A percentile compares a stretch with the other conserved stretches of the same genome.
phyloP scores from a whole-genome alignment of 2,113 vertebrate genomes.

The Pipra filicauda region DNA sequence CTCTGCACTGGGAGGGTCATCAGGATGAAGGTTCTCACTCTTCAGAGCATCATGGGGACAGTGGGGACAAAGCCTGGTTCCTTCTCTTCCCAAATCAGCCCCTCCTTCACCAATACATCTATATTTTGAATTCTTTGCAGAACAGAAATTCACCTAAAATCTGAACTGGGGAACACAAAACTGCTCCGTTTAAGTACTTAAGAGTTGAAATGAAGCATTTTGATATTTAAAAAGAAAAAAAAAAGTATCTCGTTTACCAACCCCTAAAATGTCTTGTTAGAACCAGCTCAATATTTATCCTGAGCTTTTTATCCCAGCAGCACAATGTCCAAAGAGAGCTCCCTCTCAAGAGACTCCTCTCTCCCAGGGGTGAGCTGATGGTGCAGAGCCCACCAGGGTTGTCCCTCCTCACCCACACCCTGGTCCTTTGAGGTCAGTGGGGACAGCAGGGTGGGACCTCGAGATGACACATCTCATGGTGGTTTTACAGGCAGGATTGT shows the following conservation, averaged over 20 bases:
- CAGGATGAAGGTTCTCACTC: background rate
- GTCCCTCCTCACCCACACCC: background rate
- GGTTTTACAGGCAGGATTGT: background rate
- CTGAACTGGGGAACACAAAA: background rate
- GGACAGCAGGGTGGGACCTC: background rate
- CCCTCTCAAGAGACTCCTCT: background rate
- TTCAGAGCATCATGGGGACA: background rate
- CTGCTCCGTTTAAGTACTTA: accelerated
- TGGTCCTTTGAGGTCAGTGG: accelerated
- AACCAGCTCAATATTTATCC: background rate
- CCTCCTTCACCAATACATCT: accelerated
- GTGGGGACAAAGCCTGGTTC: background rate
- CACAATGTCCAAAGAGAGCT: background rate
- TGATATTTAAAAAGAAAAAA: background rate
- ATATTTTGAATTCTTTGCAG: background rate
- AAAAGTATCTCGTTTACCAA: background rate
- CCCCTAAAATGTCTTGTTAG: background rate
- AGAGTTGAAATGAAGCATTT: accelerated
- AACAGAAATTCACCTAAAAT: background rate
- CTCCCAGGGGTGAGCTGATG: accelerated
- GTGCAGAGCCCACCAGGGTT: accelerated
- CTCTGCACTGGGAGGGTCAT: accelerated
- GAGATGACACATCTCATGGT: background rate
- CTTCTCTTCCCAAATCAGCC: background rate
- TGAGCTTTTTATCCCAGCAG: background rate